Evolutionary conservation across 2,888 invertebrate genomes (phyloP).

Genomic region (Willowsia nigromaculata): DNA sequence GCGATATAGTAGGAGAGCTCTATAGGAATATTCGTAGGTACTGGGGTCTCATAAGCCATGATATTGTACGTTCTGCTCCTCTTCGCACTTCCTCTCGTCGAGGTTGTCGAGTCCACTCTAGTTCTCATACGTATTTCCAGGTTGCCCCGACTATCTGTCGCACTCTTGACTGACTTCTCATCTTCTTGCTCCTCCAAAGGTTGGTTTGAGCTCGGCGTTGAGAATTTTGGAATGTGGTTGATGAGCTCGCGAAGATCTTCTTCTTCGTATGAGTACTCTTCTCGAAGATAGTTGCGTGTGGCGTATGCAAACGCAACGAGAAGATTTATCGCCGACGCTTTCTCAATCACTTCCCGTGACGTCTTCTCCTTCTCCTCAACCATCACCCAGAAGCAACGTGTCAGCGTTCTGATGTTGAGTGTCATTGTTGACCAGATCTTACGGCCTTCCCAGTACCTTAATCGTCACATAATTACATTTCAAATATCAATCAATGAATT

Average conservation of each 20-base stretch:
- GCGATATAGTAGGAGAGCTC: constrained; percentile 70
- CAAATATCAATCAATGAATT: not conserved
- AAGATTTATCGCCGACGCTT: constrained; percentile 71
- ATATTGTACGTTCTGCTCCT: constrained; percentile 29
- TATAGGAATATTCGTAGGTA: constrained; percentile 71
- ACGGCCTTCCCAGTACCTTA: constrained; percentile 71
- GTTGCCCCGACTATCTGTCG: not conserved
- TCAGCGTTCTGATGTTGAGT: constrained; percentile 71
- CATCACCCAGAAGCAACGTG: constrained; percentile 74
- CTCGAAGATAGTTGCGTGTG: constrained; percentile 76
- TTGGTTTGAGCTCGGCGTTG: constrained; percentile 75
- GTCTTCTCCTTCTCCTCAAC: constrained; percentile 70
- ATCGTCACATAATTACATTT: not conserved
- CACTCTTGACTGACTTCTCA: not conserved
- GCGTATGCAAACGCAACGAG: constrained; percentile 74
- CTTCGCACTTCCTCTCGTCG: not conserved
- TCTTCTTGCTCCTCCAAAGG: constrained; percentile 61
- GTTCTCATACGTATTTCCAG: not conserved
- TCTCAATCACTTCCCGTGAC: constrained; percentile 70
- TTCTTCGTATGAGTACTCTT: constrained; percentile 76
- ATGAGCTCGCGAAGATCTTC: constrained; percentile 73
- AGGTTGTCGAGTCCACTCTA: not conserved
- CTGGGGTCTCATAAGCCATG: constrained; percentile 64
- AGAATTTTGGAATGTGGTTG: constrained; percentile 73
- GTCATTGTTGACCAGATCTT: constrained; percentile 73